Evolutionary conservation across 2,888 invertebrate species (phyloP).

Genomic region (Folsomia candida): DNA sequence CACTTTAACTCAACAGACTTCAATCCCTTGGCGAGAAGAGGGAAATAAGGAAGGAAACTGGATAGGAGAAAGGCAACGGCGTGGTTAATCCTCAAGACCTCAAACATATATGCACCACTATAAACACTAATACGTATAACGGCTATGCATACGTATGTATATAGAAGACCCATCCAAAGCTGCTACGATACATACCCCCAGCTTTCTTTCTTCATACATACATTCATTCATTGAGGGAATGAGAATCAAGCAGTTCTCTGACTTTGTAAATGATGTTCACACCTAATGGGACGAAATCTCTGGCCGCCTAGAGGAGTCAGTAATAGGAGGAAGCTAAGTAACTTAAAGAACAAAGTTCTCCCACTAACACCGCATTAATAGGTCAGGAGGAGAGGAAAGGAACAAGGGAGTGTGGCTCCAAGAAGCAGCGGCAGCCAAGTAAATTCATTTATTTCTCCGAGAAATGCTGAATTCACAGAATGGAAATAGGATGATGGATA

Average conservation of each 20-base stretch:
- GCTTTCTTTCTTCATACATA: too few species aligned
- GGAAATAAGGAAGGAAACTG: not conserved
- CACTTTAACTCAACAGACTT: not conserved
- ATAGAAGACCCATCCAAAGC: too few species aligned
- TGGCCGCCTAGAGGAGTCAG: not conserved
- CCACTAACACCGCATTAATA: not conserved
- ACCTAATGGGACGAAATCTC: not conserved
- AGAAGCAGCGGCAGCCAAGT: not conserved
- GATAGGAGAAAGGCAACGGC: too few species aligned
- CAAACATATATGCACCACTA: too few species aligned
- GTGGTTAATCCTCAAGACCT: too few species aligned
- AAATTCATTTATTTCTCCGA: not conserved
- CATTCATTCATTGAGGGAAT: not conserved
- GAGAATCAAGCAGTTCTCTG: not conserved
- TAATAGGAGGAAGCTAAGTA: not conserved
- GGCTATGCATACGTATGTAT: too few species aligned
- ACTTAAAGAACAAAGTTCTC: not conserved
- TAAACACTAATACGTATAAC: too few species aligned
- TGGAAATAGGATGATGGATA: conserved; percentile 7
- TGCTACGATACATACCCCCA: too few species aligned
- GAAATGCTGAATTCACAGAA: conserved; percentile 3
- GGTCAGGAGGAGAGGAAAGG: not conserved
- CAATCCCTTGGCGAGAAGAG: not conserved
- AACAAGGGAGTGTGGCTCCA: not conserved
- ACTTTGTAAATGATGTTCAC: not conserved